phyloP scores from a whole-genome alignment of 2,113 vertebrate species.

The Nannospalax galili region DNA sequence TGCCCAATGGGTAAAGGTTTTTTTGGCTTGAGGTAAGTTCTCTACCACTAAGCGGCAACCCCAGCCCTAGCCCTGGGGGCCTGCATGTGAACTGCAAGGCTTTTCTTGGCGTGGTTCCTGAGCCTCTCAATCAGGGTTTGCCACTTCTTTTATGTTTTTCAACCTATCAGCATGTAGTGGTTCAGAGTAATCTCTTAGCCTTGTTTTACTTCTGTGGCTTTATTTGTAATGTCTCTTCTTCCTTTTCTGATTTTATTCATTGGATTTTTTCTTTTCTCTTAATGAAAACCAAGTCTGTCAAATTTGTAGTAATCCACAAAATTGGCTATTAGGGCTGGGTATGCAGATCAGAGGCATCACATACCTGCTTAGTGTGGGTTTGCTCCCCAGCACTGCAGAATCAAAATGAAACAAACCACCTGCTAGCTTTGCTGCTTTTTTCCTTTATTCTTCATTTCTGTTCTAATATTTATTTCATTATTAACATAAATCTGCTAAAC shows the following conservation, averaged over 20 bases:
- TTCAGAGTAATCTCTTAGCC: neutral
- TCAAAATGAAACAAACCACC: neutral
- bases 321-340: neutral
- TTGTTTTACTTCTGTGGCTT: neutral
- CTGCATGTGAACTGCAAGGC: neutral
- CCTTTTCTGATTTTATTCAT: neutral
- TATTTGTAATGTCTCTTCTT: neutral
- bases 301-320: neutral
- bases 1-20: neutral
- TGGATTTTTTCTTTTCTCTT: neutral
- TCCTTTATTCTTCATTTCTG: neutral
- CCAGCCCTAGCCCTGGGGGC: neutral
- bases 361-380: neutral
- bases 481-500: neutral
- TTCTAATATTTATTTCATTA: neutral
- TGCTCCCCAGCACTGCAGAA: neutral
- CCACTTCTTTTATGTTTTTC: neutral
- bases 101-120: neutral
- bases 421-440: neutral
- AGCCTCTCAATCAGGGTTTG: neutral
- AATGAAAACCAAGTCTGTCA: neutral
- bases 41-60: neutral
- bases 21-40: neutral
- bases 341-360: neutral
- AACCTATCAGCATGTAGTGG: neutral